Conservation (phyloP, 2,888 invertebrate genomes). For the Arge pagana region DNA sequence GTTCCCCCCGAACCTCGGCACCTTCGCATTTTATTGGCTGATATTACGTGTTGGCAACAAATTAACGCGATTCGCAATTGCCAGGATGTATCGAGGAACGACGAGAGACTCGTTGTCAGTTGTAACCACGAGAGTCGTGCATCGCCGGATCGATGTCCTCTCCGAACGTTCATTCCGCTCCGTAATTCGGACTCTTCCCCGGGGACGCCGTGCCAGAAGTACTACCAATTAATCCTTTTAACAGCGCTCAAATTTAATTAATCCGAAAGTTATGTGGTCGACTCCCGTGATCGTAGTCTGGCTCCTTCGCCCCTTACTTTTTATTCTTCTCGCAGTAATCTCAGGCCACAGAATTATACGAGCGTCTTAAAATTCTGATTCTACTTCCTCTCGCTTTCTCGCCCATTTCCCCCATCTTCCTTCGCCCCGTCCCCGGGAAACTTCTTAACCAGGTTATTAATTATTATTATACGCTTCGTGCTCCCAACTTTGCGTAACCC, state of each 20-base stretch:
- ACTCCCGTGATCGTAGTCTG: slow-evolving; percentile 29
- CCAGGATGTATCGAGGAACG: too few species aligned
- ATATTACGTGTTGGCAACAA: too few species aligned
- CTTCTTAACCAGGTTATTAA: too few species aligned
- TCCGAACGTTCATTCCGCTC: slow-evolving; percentile 9
- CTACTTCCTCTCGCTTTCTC: slow-evolving; percentile 4
- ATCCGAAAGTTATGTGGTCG: slow-evolving; percentile 54
- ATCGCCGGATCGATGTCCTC: slow-evolving; percentile 14
- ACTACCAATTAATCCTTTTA: slow-evolving; percentile 56
- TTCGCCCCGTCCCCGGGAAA: slow-evolving; percentile 9
- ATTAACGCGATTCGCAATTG: too few species aligned
- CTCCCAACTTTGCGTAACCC: too few species aligned
- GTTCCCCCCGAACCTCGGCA: too few species aligned
- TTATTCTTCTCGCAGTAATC: slow-evolving; percentile 8
- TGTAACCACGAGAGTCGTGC: too few species aligned
- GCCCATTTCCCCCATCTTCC: not conserved
- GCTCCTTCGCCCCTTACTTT: slow-evolving; percentile 6
- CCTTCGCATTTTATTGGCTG: too few species aligned
- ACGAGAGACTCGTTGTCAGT: too few species aligned
- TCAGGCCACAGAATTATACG: slow-evolving; percentile 1
- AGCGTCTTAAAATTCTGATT: slow-evolving; percentile 7
- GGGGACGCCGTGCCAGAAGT: slow-evolving; percentile 32
- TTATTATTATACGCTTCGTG: too few species aligned
- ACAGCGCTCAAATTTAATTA: slow-evolving; percentile 54
- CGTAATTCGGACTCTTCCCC: not conserved